Evolutionary conservation across 2,797 vertebrate genomes (phyloP).

Genomic region (Nannoperca obscura): DNA sequence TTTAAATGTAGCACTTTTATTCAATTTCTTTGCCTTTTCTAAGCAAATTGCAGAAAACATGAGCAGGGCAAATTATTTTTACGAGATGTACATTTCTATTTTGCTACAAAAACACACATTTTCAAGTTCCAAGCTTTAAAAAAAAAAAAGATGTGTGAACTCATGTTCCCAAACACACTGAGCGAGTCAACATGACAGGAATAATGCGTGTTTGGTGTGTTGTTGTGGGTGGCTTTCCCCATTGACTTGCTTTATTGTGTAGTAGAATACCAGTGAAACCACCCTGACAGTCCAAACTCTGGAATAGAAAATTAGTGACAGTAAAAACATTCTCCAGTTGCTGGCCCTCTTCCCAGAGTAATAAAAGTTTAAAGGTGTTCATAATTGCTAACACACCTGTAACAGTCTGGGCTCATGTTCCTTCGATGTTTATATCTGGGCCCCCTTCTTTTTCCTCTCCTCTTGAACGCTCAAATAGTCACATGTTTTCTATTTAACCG

Average conservation of each 20-base stretch:
- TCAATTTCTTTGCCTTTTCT: background rate
- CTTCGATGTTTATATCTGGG: conserved; percentile 80
- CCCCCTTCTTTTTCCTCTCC: conserved; percentile 67
- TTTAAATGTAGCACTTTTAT: background rate
- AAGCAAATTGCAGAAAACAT: background rate
- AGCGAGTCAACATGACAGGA: conserved; percentile 7
- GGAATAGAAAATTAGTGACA: conserved; percentile 72
- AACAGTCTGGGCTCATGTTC: conserved; percentile 77
- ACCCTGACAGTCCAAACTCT: conserved; percentile 55
- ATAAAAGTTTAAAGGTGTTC: conserved; percentile 83
- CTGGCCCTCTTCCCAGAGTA: conserved; percentile 77
- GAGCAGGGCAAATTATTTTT: background rate
- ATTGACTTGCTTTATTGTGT: conserved; percentile 51
- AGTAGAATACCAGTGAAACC: conserved; percentile 62
- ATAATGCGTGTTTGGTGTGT: conserved; percentile 20
- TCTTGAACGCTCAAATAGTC: conserved; percentile 64
- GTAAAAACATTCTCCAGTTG: conserved; percentile 80
- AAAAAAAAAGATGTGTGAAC: background rate
- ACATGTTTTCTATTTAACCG: conserved; percentile 80
- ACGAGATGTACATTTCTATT: background rate
- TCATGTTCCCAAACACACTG: conserved; percentile 11
- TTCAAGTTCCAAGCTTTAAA: background rate
- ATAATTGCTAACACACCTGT: conserved; percentile 89
- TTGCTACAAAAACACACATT: conserved; percentile 1
- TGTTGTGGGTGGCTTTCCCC: conserved; percentile 59